Conservation (phyloP, 2,888 invertebrate species). For the Epinotia bilunana region DNA sequence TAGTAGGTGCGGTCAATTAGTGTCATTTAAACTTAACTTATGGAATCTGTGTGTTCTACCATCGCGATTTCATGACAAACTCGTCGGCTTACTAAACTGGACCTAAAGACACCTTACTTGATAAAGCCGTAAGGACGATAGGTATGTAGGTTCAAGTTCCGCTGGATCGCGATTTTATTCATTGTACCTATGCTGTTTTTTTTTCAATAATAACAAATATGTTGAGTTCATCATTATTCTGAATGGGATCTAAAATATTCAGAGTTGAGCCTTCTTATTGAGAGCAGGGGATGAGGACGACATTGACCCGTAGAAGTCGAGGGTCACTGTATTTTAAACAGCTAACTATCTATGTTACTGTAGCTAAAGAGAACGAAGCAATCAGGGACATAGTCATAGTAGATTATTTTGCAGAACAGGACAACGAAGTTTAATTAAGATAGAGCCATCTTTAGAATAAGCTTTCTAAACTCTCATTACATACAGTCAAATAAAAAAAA, state of each 20-base stretch:
- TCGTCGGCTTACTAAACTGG: no score
- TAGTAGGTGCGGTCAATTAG: no score
- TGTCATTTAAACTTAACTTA: no score
- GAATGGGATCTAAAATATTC: neutral
- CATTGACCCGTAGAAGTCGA: slow-evolving; percentile 3
- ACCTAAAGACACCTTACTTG: no score
- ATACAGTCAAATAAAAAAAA: neutral
- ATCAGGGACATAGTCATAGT: neutral
- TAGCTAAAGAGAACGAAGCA: neutral
- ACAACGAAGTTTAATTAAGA: neutral
- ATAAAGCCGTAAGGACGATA: no score
- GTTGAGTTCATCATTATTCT: no score
- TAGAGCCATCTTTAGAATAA: neutral
- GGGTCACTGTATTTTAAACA: slow-evolving; percentile 1
- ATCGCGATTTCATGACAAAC: no score
- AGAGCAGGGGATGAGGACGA: neutral
- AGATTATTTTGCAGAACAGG: neutral
- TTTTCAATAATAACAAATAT: no score
- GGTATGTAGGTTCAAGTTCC: no score
- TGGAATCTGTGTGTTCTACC: no score
- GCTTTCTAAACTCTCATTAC: slow-evolving; percentile 20
- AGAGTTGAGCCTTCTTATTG: neutral
- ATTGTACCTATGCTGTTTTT: no score
- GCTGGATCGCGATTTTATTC: no score
- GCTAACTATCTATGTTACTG: neutral